These are phyloP conservation scores for Mugil cephalus DNA, from an alignment of 2,113 vertebrate species.

Conservation along the genomic window DNA sequence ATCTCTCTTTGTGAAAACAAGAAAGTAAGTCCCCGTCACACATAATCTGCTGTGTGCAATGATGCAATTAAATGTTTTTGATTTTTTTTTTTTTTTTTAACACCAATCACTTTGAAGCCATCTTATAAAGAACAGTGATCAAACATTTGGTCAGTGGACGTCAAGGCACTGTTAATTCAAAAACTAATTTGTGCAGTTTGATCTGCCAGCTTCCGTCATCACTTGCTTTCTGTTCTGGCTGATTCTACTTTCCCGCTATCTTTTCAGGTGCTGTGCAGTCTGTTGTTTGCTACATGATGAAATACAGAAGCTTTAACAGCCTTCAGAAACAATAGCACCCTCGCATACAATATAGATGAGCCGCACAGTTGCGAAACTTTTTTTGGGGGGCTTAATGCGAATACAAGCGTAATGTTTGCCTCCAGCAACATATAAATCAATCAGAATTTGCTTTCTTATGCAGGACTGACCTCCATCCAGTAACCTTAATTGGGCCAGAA, in stretches of 20 bases:
- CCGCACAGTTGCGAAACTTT: slow-evolving; percentile 1
- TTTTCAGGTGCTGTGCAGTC: background rate
- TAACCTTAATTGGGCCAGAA: slow-evolving; percentile 5
- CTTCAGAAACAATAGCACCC: slow-evolving; percentile 6
- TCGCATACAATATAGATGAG: slow-evolving; percentile 5
- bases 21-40: slow-evolving; percentile 63
- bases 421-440: slow-evolving; percentile 10
- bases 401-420: slow-evolving; percentile 7
- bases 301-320: slow-evolving; percentile 1
- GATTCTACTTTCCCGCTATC: background rate
- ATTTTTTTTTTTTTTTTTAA: too few species aligned
- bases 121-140: background rate
- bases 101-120: background rate
- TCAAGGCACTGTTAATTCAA: too few species aligned
- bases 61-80: too few species aligned
- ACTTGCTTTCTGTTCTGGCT: background rate
- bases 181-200: background rate
- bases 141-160: background rate
- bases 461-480: slow-evolving; percentile 9
- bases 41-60: too few species aligned
- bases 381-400: slow-evolving; percentile 21
- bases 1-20: slow-evolving; percentile 45
- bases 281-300: background rate
- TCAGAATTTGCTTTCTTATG: slow-evolving; percentile 21
- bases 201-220: background rate